phyloP scores from a whole-genome alignment of 2,797 vertebrate species.

The Molossus molossus region DNA sequence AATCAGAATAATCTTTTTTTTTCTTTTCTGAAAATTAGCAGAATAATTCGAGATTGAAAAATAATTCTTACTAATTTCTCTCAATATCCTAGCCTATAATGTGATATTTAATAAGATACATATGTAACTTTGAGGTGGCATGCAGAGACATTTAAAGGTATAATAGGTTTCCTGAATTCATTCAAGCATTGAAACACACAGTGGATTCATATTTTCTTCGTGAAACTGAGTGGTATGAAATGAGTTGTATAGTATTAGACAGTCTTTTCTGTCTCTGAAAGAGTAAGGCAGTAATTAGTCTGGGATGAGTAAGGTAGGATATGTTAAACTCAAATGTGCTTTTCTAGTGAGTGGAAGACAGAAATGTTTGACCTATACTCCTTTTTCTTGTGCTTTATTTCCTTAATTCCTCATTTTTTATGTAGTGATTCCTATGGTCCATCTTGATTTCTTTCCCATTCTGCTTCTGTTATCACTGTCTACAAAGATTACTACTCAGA shows the following conservation, averaged over 20 bases:
- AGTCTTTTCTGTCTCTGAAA: slow-evolving; percentile 44
- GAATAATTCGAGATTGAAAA: background rate
- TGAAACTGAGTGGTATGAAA: slow-evolving; percentile 21
- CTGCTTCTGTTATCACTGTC: background rate
- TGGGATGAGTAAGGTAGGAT: slow-evolving; percentile 33
- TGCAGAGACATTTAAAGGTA: background rate
- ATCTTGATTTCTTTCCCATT: slow-evolving; percentile 60
- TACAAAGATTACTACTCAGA: background rate
- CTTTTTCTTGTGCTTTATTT: background rate
- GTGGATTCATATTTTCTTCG: background rate
- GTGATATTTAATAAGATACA: background rate
- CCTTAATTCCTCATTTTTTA: background rate
- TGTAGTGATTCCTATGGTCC: background rate
- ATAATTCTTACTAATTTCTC: background rate
- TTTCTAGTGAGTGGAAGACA: slow-evolving; percentile 62
- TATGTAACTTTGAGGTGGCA: background rate
- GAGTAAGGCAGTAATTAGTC: slow-evolving; percentile 33
- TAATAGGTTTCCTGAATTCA: slow-evolving; percentile 43
- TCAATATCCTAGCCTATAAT: background rate
- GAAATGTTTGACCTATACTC: slow-evolving; percentile 42
- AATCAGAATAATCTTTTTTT: background rate
- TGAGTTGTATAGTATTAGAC: slow-evolving; percentile 18
- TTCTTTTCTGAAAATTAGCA: background rate
- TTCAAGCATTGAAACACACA: slow-evolving; percentile 36
- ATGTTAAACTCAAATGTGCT: slow-evolving; percentile 8